A percentile compares a stretch with the other conserved stretches of the same genome.
Conservation (phyloP, 2,888 invertebrate genomes). For the Oeneis ivallda region DNA sequence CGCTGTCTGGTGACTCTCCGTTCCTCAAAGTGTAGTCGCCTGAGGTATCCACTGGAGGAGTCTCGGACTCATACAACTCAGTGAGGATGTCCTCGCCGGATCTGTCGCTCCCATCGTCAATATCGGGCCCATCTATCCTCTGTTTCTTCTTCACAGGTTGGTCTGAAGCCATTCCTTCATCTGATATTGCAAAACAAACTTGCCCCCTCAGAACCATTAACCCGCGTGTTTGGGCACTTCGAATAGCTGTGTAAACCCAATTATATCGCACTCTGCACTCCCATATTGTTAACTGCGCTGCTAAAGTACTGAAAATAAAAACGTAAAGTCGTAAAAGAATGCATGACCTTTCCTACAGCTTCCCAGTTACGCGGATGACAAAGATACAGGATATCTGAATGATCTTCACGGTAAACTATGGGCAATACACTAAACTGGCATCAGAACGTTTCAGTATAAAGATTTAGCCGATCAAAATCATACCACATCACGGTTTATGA, state of each 20-base stretch:
- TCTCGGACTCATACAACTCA: conserved; percentile 69
- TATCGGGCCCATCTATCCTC: conserved; percentile 85
- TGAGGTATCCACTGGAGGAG: conserved; percentile 68
- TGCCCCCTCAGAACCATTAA: conserved; percentile 86
- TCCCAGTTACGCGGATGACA: conserved; percentile 81
- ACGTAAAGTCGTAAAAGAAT: conserved; percentile 67
- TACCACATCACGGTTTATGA: conserved; percentile 20
- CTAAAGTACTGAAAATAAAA: conserved; percentile 67
- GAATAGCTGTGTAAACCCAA: conserved; percentile 24
- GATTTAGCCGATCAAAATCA: conserved; percentile 7
- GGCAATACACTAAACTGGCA: not conserved
- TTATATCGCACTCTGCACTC: conserved; percentile 34
- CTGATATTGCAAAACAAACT: conserved; percentile 76
- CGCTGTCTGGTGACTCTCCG: conserved; percentile 76
- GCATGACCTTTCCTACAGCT: conserved; percentile 80
- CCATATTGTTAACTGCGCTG: conserved; percentile 25
- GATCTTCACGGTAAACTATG: not conserved
- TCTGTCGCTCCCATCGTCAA: conserved; percentile 78
- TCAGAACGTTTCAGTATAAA: not conserved
- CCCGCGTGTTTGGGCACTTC: conserved; percentile 44
- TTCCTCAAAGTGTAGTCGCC: conserved; percentile 68
- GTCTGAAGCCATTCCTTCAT: conserved; percentile 87
- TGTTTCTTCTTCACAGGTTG: conserved; percentile 93
- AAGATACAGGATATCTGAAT: conserved; percentile 60
- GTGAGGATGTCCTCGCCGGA: conserved; percentile 76